A percentile compares a stretch with the other conserved stretches of the same genome.
Evolutionary conservation across 2,113 vertebrate species (phyloP).

Genomic region (Muscicapa adusta): DNA sequence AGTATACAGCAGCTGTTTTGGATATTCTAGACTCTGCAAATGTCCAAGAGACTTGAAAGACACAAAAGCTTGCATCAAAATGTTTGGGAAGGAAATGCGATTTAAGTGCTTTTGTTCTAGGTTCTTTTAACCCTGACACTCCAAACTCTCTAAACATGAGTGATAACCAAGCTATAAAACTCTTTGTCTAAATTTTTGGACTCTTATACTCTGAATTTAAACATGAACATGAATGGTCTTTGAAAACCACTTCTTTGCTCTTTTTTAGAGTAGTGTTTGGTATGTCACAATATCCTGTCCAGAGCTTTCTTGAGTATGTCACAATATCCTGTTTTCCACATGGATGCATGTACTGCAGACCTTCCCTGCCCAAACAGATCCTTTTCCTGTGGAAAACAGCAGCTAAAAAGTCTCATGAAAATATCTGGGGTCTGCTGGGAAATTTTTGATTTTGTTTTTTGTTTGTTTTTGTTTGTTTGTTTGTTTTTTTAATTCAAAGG

Average conservation of each 20-base stretch:
- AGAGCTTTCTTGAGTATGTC: background rate
- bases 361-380: background rate
- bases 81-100: background rate
- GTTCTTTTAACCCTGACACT: background rate
- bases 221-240: background rate
- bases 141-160: background rate
- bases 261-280: background rate
- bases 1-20: background rate
- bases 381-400: background rate
- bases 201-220: background rate
- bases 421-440: background rate
- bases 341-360: background rate
- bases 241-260: background rate
- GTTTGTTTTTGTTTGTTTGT: background rate
- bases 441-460: background rate
- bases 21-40: background rate
- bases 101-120: background rate
- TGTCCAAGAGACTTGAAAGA: background rate
- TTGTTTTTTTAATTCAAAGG: background rate
- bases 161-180: background rate
- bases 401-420: background rate
- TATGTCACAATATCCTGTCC: background rate
- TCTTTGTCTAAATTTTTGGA: background rate
- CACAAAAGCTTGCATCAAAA: background rate
- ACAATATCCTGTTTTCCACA: background rate